These are phyloP conservation scores for Neopelma chrysocephalum DNA, from an alignment of 2,797 vertebrate genomes.

Conservation along the genomic window DNA sequence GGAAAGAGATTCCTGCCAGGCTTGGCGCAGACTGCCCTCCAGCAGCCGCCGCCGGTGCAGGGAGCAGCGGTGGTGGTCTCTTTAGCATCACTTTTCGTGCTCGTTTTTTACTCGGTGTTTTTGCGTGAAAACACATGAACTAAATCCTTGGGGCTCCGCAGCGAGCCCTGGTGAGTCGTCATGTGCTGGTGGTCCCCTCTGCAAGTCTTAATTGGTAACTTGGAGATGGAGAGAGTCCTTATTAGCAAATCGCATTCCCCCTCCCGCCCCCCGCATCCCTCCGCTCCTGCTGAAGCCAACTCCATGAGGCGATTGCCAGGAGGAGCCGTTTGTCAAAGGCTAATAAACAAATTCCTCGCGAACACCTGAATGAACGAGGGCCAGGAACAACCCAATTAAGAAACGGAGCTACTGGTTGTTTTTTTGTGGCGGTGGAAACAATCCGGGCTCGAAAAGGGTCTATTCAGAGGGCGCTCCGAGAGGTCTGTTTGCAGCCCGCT, in stretches of 20 bases:
- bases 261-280: slow-evolving; percentile 34
- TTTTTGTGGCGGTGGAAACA: slow-evolving; percentile 61
- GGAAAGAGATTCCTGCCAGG: neutral
- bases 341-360: slow-evolving; percentile 84
- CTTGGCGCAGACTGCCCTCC: neutral
- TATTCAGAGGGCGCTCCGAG: slow-evolving; percentile 51
- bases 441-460: slow-evolving; percentile 45
- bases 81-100: neutral
- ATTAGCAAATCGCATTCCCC: slow-evolving; percentile 72
- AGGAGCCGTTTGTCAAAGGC: slow-evolving; percentile 82
- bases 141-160: neutral
- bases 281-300: slow-evolving; percentile 73
- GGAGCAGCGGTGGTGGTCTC: neutral
- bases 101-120: neutral
- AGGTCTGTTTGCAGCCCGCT: slow-evolving; percentile 21
- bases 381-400: slow-evolving; percentile 78
- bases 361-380: slow-evolving; percentile 73
- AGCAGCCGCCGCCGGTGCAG: neutral
- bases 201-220: slow-evolving; percentile 85
- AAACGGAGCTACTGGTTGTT: slow-evolving; percentile 65
- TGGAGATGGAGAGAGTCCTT: slow-evolving; percentile 75
- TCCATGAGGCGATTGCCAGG: slow-evolving; percentile 86
- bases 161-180: neutral
- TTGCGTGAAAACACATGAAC: neutral
- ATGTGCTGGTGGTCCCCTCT: slow-evolving; percentile 83